Base-by-base conservation (phyloP, 2,888 invertebrate genomes). In the Cordilura impudica region DNA sequence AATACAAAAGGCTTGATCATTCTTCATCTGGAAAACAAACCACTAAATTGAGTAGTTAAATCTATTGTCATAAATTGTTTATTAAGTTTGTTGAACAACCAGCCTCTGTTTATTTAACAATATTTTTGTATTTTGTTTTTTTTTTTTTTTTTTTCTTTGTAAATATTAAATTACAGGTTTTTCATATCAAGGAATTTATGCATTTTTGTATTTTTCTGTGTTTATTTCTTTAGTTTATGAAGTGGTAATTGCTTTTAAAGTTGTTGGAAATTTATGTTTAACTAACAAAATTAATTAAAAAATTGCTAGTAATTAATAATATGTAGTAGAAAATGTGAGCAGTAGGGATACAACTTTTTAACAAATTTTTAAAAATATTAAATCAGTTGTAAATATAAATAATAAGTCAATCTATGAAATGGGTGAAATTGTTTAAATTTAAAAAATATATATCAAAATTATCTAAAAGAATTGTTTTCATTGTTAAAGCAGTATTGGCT, bases 51-150 rank as follows among this genome's bases (percentile, higher is more conserved):
- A 58, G 21, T 29, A 66, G 14, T 67, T 67, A 54, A 45, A 23
- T 75, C 18, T 45, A 47, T 69, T 67, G 43, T 67, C 67, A 67
- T 53, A 67, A 60, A 21, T 49, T 58, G 19, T 60, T 53, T 39
- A n/a, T 29, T 45, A 26, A 51, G 14, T 53, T 65, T 63, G 1
- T 10, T 47, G n/a, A 10, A 43, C n/a, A 66, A 60, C 51, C 58
- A n/a, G 60, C 58, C 12, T 56, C n/a, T n/a, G n/a, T 39, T 39
- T 39, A 31, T 31, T 31, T 10, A 31, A 31, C 8, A 31, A 31
- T 10, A 31, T 31, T 29, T 29, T 6, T 26, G 26, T 26, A 26
- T 26, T 26, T 26, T 26, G 26, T 26, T 4, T 26, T 4, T 6
- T 2, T 54, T 47, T 54, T 53, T 47, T 23, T 23, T 16, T 21